Percentiles rank a stretch among this genome's conserved stretches.
Conservation (phyloP, 2,888 invertebrate species). For the Ophion slaviceki region DNA sequence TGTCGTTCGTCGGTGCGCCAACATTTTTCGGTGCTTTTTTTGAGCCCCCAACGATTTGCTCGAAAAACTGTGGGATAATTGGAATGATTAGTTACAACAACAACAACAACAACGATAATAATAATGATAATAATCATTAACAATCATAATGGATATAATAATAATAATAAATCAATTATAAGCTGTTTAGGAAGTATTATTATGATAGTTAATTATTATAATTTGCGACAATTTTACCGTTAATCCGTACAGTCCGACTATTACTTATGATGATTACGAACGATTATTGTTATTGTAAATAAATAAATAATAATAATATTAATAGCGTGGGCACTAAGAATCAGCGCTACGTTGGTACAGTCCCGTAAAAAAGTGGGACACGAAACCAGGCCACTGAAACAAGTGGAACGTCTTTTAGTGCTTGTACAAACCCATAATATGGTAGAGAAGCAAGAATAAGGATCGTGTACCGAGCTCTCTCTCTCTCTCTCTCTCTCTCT, state of each 20-base stretch:
- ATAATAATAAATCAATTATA: no score
- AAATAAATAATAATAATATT: constrained; percentile 24
- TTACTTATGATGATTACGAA: no score
- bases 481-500: constrained; percentile 12
- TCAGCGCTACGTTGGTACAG: constrained; percentile 68
- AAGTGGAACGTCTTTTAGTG: constrained; percentile 82
- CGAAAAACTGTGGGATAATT: neutral
- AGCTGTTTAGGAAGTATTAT: no score
- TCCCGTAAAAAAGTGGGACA: constrained; percentile 80
- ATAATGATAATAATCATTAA: no score
- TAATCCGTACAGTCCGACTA: no score
- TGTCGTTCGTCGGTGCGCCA: neutral
- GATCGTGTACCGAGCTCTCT: constrained; percentile 43
- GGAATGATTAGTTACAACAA: neutral
- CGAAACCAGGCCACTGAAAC: constrained; percentile 83
- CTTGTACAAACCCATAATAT: constrained; percentile 68
- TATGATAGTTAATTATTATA: no score
- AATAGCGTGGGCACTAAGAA: constrained; percentile 3
- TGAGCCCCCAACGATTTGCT: neutral
- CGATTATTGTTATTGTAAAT: neutral
- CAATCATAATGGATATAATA: no score
- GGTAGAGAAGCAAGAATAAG: constrained; percentile 54
- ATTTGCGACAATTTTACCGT: no score
- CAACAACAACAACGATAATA: no score
- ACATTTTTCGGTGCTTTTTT: neutral